phyloP scores from a whole-genome alignment of 2,888 invertebrate genomes.

The Ethmia dodecea region DNA sequence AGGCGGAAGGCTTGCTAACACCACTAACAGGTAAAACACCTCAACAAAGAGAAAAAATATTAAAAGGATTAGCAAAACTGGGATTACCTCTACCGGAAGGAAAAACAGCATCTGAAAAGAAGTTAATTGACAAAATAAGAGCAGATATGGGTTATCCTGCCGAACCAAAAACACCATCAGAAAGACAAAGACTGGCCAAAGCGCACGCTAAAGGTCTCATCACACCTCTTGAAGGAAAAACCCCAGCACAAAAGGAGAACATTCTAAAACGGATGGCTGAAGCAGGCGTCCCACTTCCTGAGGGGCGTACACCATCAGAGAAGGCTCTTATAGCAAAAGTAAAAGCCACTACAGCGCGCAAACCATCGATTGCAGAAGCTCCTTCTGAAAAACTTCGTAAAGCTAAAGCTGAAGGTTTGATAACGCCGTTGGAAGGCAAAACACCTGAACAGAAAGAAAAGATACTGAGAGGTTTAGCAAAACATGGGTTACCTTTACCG shows the following conservation, averaged over 20 bases:
- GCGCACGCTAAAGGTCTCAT: slow-evolving; percentile 18
- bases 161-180: too few species aligned
- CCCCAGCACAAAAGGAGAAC: slow-evolving; percentile 25
- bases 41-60: too few species aligned
- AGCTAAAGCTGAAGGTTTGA: slow-evolving; percentile 24
- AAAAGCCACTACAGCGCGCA: slow-evolving; percentile 9
- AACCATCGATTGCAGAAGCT: background rate
- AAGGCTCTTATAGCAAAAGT: slow-evolving; percentile 19
- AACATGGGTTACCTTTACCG: slow-evolving; percentile 14
- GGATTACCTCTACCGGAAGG: too few species aligned
- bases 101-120: too few species aligned
- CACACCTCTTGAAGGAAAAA: slow-evolving; percentile 23
- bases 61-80: too few species aligned
- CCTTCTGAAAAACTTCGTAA: slow-evolving; percentile 17
- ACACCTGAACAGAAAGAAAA: slow-evolving; percentile 25
- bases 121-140: too few species aligned
- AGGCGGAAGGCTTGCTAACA: too few species aligned
- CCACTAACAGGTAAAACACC: too few species aligned
- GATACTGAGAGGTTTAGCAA: slow-evolving; percentile 15
- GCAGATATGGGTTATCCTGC: too few species aligned
- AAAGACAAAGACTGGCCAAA: slow-evolving; percentile 18
- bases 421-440: slow-evolving; percentile 23
- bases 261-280: slow-evolving; percentile 15
- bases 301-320: slow-evolving; percentile 23
- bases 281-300: slow-evolving; percentile 24